These are phyloP conservation scores for Augochlorella aurata DNA, from an alignment of 2,888 invertebrate genomes.

Conservation along the genomic window DNA sequence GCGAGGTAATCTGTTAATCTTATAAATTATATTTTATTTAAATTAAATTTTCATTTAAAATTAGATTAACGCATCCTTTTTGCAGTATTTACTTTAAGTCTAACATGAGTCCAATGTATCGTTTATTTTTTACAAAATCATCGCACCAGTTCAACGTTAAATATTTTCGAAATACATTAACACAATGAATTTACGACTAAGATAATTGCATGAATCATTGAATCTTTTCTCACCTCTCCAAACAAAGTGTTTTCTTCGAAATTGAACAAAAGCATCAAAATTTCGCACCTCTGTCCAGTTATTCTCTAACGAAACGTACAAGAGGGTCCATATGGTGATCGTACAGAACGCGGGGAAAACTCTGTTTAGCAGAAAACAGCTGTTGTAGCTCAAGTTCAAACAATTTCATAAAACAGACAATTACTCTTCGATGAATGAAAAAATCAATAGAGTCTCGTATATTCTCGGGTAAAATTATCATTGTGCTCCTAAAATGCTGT, in stretches of 20 bases:
- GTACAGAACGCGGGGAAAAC: neutral
- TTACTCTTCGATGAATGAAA: neutral
- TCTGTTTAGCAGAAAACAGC: neutral
- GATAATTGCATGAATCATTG: neutral
- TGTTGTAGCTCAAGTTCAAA: neutral
- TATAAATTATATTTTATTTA: neutral
- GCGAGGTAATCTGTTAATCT: neutral
- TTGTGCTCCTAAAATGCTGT: too few relatives aligned
- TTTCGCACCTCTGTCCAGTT: slow-evolving; percentile 18
- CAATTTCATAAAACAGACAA: neutral
- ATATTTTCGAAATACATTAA: neutral
- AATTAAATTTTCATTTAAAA: too few relatives aligned
- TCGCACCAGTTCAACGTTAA: neutral
- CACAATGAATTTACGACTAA: neutral
- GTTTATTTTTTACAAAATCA: too few relatives aligned
- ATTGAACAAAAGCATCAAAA: neutral
- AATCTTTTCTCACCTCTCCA: neutral
- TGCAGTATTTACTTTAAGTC: too few relatives aligned
- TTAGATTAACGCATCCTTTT: too few relatives aligned
- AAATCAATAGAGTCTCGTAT: neutral
- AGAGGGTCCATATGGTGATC: neutral
- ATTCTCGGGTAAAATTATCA: too few relatives aligned
- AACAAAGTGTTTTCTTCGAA: neutral
- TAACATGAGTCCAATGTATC: too few relatives aligned
- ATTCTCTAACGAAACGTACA: slow-evolving; percentile 14